Evolutionary conservation across 2,113 vertebrate species (phyloP).

Genomic region (Andinoacara biseriatus): DNA sequence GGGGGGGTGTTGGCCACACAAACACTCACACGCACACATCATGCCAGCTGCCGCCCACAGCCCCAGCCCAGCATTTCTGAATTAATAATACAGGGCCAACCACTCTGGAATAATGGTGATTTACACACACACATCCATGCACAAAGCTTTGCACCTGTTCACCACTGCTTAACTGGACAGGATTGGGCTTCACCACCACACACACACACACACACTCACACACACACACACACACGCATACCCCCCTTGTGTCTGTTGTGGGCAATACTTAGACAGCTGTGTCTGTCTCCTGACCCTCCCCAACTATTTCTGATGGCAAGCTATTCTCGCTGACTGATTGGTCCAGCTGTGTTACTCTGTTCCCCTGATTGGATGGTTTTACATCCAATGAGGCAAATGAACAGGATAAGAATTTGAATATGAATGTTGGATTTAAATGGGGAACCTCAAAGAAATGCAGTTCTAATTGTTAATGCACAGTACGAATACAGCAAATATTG

Average conservation of each 20-base stretch:
- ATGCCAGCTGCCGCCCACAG: conserved; percentile 79
- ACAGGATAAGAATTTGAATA: conserved; percentile 50
- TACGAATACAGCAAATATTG: neutral
- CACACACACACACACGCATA: neutral
- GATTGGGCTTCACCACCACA: conserved; percentile 33
- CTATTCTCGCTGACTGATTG: conserved; percentile 59
- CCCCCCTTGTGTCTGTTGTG: conserved; percentile 53
- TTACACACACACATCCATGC: conserved; percentile 39
- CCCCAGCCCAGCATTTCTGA: conserved; percentile 76
- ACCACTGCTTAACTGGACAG: conserved; percentile 73
- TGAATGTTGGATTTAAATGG: conserved; percentile 49
- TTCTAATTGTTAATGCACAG: conserved; percentile 12
- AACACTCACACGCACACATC: conserved; percentile 42
- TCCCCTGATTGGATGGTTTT: conserved; percentile 45
- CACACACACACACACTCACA: conserved; percentile 6
- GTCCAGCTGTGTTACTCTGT: conserved; percentile 47
- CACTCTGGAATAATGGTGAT: conserved; percentile 79
- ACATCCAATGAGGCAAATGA: conserved; percentile 31
- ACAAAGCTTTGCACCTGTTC: conserved; percentile 79
- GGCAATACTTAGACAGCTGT: conserved; percentile 74
- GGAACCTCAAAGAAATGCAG: neutral
- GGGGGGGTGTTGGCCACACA: conserved; percentile 49
- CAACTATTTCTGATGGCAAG: conserved; percentile 54
- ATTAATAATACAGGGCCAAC: conserved; percentile 81
- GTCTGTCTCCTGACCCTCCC: conserved; percentile 59